Percentiles rank a stretch among this genome's conserved stretches.
These are phyloP conservation scores for Sphaeramia orbicularis DNA, from an alignment of 2,797 vertebrate genomes.

Conservation along the genomic window DNA sequence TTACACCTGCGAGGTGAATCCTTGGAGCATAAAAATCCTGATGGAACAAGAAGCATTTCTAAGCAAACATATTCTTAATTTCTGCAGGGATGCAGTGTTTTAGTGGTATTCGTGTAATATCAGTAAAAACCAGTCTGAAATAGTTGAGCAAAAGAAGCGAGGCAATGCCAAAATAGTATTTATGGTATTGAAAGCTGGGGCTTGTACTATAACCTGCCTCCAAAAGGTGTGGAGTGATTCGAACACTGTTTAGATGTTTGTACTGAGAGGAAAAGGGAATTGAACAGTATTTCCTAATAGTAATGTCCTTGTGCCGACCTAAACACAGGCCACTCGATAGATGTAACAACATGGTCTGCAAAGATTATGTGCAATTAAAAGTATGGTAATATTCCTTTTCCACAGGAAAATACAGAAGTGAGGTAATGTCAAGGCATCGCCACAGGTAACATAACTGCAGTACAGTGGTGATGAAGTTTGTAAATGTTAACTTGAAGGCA, in stretches of 20 bases:
- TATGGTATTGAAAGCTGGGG: not conserved
- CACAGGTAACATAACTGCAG: not conserved
- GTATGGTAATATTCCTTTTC: conserved; percentile 20
- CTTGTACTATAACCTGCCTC: too few species aligned
- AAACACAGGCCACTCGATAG: not conserved
- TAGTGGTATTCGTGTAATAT: conserved; percentile 36
- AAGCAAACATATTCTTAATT: conserved; percentile 21
- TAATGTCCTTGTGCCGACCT: not conserved
- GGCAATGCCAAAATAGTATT: not conserved
- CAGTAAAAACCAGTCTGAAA: conserved; percentile 13
- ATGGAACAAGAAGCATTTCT: not conserved
- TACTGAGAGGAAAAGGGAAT: not conserved
- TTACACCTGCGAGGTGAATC: conserved; percentile 36
- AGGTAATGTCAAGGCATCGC: conserved; percentile 24
- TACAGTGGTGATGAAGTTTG: not conserved
- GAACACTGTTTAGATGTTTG: not conserved
- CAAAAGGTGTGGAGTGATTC: too few species aligned
- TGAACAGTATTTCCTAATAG: not conserved
- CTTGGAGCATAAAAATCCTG: conserved; percentile 16
- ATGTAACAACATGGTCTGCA: not conserved
- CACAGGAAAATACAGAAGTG: conserved; percentile 33
- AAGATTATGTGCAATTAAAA: not conserved
- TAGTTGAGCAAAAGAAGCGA: not conserved
- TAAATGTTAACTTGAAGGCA: not conserved
- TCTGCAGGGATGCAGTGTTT: conserved; percentile 23